Percentiles rank a stretch among this genome's conserved stretches.
Conservation (phyloP, 2,113 vertebrate species). For the Maccullochella peelii region DNA sequence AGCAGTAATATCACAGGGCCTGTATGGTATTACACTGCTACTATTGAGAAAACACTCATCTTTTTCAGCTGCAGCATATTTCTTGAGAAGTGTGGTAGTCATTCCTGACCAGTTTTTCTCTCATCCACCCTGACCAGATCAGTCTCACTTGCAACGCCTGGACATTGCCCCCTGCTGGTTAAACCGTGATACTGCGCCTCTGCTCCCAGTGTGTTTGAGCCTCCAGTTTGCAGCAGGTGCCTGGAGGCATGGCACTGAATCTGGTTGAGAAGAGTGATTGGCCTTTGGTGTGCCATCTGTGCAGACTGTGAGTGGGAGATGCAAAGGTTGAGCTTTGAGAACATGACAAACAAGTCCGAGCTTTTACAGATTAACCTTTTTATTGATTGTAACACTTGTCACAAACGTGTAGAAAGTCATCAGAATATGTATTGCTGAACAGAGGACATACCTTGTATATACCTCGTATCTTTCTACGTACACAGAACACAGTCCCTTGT, state of each 20-base stretch:
- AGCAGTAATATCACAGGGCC: not conserved
- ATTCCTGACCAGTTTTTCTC: not conserved
- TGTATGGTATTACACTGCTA: not conserved
- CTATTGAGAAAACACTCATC: not conserved
- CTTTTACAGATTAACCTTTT: constrained; percentile 21
- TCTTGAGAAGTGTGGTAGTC: not conserved
- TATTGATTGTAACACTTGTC: constrained; percentile 41
- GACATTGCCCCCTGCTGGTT: constrained; percentile 64
- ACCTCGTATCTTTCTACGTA: not conserved
- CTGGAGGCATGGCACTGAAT: constrained; percentile 10
- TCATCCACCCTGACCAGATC: not conserved
- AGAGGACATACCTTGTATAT: not conserved
- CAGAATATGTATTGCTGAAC: not conserved
- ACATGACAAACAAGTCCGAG: not conserved
- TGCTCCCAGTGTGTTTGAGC: not conserved
- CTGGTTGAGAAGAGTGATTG: not conserved
- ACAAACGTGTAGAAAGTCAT: constrained; percentile 1
- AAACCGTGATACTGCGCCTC: not conserved
- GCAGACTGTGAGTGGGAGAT: constrained; percentile 8
- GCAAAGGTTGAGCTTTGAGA: not conserved
- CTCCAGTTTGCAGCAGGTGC: not conserved
- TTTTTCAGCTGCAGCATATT: not conserved
- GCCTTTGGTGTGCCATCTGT: constrained; percentile 19
- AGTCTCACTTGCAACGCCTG: not conserved
- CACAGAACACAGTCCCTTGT: not conserved